Evolutionary conservation across 2,797 vertebrate genomes (phyloP), one percentile per base, ranked within the genome.

Genomic region (Gymnodraco acuticeps): DNA sequence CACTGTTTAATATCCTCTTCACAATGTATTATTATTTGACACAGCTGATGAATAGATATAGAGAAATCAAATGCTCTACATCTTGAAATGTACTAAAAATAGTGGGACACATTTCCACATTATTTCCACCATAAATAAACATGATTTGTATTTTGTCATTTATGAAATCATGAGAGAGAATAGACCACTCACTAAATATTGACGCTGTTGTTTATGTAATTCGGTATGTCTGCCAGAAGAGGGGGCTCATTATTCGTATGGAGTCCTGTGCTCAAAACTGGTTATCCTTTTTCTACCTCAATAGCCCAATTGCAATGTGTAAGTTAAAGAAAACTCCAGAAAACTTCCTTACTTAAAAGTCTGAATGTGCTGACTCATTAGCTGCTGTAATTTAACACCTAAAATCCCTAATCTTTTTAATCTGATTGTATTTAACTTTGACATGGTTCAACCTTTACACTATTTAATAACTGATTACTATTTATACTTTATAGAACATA

Each of bases 181-280:
- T 13, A 17, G 46, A 16, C 17, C 17, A 51, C 7, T 38, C 33
- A 45, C 43, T 45, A 45, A 42, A 27, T 3, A 16, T 64, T 20
- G 8, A 12, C 60, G 1, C 13, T 60, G 27, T 38, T 73, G 47
- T 68, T 70, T 61, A 14, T 84, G 75, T 75, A 74, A 70, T 84
- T 63, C 2, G 2, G 12, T 31, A 12, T 64, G 5, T 74, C 13
- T 45, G 15, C 70, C 76, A 66, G 66, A 71, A 73, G 77, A 84
- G 77, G 73, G 83, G 0, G 64, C 54, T 52, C 64, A 50, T 51
- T 27, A 52, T 45, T 6, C 48, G 16, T 45, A 16, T 61, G n/a
- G 5, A 52, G 27, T 47, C 19, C 5, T 20, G 5, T 46, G 27
- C 3, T 15, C 12, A 15, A 41, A 52, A 33, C 13, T 59, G 10